These are phyloP conservation scores for Acromyrmex charruanus DNA, from an alignment of 1,140 invertebrate genomes.

Conservation along the genomic window DNA sequence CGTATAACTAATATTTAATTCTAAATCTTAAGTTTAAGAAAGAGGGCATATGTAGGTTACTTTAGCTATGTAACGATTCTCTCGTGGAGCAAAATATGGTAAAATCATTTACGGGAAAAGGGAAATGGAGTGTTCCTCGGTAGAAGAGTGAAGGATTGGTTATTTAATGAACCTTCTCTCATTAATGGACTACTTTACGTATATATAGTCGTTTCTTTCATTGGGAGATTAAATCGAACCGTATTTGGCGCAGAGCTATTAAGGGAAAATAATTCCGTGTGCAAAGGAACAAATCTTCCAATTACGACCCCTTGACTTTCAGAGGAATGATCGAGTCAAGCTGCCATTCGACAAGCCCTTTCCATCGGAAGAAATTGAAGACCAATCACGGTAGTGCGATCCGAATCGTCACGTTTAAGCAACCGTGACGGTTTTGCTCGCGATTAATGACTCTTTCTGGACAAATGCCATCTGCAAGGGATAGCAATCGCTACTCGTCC, in stretches of 20 bases:
- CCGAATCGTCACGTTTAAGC: conserved; percentile 43
- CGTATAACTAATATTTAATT: conserved; percentile 12
- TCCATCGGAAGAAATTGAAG: conserved; percentile 44
- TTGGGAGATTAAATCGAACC: conserved; percentile 31
- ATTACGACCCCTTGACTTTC: conserved; percentile 31
- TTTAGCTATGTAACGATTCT: not conserved
- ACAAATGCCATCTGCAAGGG: conserved; percentile 41
- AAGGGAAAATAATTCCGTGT: conserved; percentile 52
- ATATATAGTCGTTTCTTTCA: not conserved
- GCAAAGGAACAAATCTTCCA: conserved; percentile 37
- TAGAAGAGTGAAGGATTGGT: conserved; percentile 3
- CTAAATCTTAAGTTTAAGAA: conserved; percentile 11
- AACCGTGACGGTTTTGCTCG: conserved; percentile 25
- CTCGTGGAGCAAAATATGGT: not conserved
- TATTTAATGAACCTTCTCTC: conserved; percentile 16
- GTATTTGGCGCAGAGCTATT: conserved; percentile 23
- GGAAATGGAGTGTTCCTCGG: not conserved
- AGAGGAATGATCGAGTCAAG: conserved; percentile 26
- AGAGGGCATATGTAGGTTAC: too few relatives aligned
- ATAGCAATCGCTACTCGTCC: conserved; percentile 37
- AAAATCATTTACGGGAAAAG: not conserved
- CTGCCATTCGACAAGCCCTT: conserved; percentile 19
- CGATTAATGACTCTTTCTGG: conserved; percentile 67
- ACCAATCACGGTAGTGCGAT: conserved; percentile 36
- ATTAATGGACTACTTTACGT: conserved; percentile 8